These are phyloP conservation scores for Megaceryle maxima DNA, from an alignment of 2,113 vertebrate species.

Conservation along the genomic window DNA sequence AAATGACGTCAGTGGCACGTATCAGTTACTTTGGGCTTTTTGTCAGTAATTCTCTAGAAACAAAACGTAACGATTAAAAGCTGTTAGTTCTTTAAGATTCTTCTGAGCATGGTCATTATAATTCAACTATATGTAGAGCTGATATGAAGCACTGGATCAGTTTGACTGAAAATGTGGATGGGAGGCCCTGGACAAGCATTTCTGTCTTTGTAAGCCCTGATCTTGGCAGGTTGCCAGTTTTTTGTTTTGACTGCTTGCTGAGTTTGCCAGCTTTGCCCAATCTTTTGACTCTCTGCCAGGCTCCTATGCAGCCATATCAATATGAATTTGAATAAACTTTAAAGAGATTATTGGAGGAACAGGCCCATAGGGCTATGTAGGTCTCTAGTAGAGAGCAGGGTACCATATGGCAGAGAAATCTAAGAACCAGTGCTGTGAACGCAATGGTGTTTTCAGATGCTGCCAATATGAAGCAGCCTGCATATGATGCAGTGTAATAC, in stretches of 20 bases:
- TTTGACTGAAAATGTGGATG: neutral
- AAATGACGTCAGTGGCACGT: neutral
- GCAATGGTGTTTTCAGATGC: slow-evolving; percentile 25
- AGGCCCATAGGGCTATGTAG: slow-evolving; percentile 12
- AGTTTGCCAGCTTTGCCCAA: slow-evolving; percentile 27
- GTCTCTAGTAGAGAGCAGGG: slow-evolving; percentile 11
- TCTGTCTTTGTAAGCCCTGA: neutral
- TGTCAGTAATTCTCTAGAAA: neutral
- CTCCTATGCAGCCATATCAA: slow-evolving; percentile 54
- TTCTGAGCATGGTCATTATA: neutral
- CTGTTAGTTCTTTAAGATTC: neutral
- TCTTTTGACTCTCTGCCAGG: slow-evolving; percentile 29
- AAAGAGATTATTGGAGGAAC: slow-evolving; percentile 60
- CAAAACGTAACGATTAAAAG: neutral
- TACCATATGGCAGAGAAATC: slow-evolving; percentile 40
- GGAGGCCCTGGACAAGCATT: neutral
- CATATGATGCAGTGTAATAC: neutral
- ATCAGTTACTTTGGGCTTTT: neutral
- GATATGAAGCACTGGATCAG: neutral
- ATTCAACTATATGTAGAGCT: neutral
- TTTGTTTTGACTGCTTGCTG: slow-evolving; percentile 20
- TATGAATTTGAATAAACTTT: slow-evolving; percentile 57
- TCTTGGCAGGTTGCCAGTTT: neutral
- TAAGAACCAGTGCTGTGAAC: neutral
- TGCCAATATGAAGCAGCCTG: neutral